These are phyloP conservation scores for Metopia argyrocephala DNA, from an alignment of 2,888 invertebrate species.

Conservation along the genomic window DNA sequence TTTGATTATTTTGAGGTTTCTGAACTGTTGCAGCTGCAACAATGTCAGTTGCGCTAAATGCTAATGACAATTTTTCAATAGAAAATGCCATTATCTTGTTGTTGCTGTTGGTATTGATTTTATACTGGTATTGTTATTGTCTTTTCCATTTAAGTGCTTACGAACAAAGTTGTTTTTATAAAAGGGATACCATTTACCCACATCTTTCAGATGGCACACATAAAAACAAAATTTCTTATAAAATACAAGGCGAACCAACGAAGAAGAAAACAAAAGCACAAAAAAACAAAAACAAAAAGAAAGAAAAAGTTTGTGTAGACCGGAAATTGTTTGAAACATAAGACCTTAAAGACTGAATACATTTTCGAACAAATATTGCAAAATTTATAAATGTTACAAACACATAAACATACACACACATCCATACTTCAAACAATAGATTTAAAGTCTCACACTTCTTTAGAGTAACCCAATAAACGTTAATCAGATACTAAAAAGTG, in stretches of 20 bases:
- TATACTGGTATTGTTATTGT: not conserved
- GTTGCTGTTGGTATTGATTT: not conserved
- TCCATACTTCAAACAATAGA: not conserved
- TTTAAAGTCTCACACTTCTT: not conserved
- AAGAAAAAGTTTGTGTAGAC: slow-evolving; percentile 13
- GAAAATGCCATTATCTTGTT: not conserved
- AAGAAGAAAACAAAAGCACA: slow-evolving; percentile 19
- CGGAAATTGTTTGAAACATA: slow-evolving; percentile 60
- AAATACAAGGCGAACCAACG: not conserved
- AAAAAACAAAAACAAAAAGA: not conserved
- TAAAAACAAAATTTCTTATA: not conserved
- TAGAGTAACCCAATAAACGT: too few species aligned
- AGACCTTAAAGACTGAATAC: slow-evolving; percentile 30
- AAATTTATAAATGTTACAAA: not conserved
- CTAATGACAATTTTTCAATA: slow-evolving; percentile 25
- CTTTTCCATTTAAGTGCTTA: not conserved
- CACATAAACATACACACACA: too few species aligned
- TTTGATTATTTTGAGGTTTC: not conserved
- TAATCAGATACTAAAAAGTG: too few species aligned
- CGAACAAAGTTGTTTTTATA: not conserved
- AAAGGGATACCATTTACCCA: slow-evolving; percentile 1
- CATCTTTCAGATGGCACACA: not conserved
- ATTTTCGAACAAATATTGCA: not conserved
- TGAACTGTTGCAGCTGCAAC: not conserved
- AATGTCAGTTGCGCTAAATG: slow-evolving; percentile 7